Conservation (phyloP, 2,113 vertebrate genomes). For the Indri indri region DNA sequence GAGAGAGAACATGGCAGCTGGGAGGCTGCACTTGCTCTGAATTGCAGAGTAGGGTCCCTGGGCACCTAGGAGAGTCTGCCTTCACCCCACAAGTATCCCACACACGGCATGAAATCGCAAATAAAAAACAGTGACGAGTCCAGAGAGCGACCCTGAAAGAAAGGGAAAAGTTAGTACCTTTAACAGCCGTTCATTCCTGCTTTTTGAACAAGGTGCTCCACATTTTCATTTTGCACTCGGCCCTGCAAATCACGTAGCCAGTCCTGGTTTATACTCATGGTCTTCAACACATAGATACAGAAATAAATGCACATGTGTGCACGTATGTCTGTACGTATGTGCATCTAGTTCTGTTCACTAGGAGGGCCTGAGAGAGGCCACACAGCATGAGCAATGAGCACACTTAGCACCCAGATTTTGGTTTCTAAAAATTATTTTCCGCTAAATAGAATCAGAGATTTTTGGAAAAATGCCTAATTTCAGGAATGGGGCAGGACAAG, state of each 20-base stretch:
- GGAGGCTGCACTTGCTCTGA: not conserved
- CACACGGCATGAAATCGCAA: not conserved
- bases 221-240: not conserved
- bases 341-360: not conserved
- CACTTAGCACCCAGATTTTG: not conserved
- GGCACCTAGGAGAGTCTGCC: not conserved
- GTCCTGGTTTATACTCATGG: not conserved
- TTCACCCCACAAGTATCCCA: not conserved
- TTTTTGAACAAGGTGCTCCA: not conserved
- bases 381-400: not conserved
- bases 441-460: not conserved
- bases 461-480: not conserved
- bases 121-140: not conserved
- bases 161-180: not conserved
- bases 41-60: not conserved
- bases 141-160: not conserved
- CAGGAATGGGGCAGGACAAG: not conserved
- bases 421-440: not conserved
- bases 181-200: not conserved
- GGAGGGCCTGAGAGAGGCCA: not conserved
- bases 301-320: not conserved
- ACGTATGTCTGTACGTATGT: not conserved
- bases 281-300: not conserved
- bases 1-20: not conserved
- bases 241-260: not conserved